These are phyloP conservation scores for Mohoua ochrocephala DNA, from an alignment of 2,113 vertebrate genomes.

Conservation along the genomic window DNA sequence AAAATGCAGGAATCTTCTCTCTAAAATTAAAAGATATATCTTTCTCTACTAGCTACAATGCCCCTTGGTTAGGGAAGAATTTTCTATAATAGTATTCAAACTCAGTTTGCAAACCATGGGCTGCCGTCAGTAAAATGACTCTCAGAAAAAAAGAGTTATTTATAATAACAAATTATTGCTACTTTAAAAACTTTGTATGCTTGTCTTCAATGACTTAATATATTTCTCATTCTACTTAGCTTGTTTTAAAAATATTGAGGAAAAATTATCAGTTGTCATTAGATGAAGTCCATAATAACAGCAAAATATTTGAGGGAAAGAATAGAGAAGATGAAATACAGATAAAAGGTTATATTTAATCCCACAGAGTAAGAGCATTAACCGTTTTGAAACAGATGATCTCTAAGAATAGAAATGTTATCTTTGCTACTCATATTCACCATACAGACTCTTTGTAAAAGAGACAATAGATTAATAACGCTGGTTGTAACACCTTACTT, in stretches of 20 bases:
- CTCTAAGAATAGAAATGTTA: not conserved
- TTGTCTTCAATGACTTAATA: not conserved
- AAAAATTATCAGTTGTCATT: not conserved
- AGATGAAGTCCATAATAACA: not conserved
- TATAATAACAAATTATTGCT: not conserved
- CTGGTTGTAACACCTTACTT: not conserved
- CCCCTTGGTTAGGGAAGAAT: not conserved
- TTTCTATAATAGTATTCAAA: not conserved
- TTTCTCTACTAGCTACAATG: not conserved
- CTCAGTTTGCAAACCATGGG: not conserved
- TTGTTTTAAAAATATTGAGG: not conserved
- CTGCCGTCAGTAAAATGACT: no score
- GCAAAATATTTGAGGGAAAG: not conserved
- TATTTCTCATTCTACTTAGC: not conserved
- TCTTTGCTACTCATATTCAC: not conserved
- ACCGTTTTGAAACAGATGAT: not conserved
- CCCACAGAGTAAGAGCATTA: not conserved
- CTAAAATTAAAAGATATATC: not conserved
- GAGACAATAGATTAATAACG: rapidly evolving
- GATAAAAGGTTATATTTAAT: not conserved
- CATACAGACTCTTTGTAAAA: not conserved
- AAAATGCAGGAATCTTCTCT: not conserved
- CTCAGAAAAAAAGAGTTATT: not conserved
- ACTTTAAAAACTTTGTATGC: not conserved
- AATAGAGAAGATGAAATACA: not conserved